A percentile compares a stretch with the other conserved stretches of the same genome.
Evolutionary conservation across 2,888 invertebrate genomes (phyloP).

Genomic region (Scelioninae gen. 2): DNA sequence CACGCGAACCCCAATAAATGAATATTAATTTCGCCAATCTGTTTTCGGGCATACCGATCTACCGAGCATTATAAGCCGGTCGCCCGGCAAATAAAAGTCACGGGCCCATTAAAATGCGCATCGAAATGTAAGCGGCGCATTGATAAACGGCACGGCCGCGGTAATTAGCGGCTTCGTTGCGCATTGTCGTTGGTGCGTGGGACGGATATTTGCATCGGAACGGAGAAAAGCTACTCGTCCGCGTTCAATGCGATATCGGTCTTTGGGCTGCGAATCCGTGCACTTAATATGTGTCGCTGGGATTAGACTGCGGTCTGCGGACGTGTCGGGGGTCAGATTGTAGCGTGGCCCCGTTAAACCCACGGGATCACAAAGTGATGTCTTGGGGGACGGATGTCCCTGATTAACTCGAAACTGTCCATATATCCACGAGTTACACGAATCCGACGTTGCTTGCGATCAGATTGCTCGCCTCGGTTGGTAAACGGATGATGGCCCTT

Average conservation of each 20-base stretch:
- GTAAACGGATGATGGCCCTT: constrained; percentile 45
- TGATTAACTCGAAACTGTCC: constrained; percentile 65
- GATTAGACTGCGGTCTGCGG: constrained; percentile 67
- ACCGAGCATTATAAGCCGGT: no score
- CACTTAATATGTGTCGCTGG: constrained; percentile 72
- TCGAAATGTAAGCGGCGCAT: constrained; percentile 1
- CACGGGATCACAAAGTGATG: constrained; percentile 71
- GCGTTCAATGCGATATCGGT: constrained; percentile 47
- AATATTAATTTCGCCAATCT: no score
- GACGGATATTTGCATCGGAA: constrained; percentile 18
- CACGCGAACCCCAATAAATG: no score
- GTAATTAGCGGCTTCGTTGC: constrained; percentile 18
- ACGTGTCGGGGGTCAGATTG: constrained; percentile 68
- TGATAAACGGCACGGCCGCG: constrained; percentile 13
- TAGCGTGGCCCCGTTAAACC: constrained; percentile 68
- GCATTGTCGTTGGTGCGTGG: constrained; percentile 24
- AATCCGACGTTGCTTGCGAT: constrained; percentile 48
- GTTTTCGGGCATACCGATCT: no score
- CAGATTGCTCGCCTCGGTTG: constrained; percentile 53
- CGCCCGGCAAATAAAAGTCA: no score
- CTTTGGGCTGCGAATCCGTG: constrained; percentile 65
- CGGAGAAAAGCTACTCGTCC: constrained; percentile 44
- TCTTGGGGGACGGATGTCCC: constrained; percentile 72
- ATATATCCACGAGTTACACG: constrained; percentile 59
- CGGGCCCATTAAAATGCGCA: no score